These are phyloP conservation scores for Enteromius trimaculatus DNA, from an alignment of 2,797 vertebrate genomes.

Conservation along the genomic window DNA sequence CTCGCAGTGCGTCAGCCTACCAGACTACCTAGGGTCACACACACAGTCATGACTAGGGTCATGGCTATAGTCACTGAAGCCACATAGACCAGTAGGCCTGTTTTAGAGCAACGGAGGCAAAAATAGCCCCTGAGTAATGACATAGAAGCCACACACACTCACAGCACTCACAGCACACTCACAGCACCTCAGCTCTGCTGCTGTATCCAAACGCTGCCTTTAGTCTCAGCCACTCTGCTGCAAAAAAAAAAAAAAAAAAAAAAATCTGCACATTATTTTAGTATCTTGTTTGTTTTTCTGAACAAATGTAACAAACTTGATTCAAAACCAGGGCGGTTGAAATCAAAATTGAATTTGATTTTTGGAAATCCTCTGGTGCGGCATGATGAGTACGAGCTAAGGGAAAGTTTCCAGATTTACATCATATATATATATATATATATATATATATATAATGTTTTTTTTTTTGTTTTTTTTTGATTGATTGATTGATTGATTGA, in stretches of 20 bases:
- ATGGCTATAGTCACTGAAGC: constrained; percentile 20
- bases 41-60: constrained; percentile 24
- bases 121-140: constrained; percentile 12
- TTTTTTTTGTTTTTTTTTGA: no score
- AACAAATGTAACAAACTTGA: background rate
- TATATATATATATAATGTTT: no score
- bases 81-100: constrained; percentile 25
- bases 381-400: background rate
- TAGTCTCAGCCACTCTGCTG: background rate
- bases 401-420: background rate
- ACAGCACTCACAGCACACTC: background rate
- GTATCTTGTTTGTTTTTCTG: background rate
- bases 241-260: background rate
- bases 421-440: no score
- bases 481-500: no score
- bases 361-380: background rate
- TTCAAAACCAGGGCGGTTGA: background rate
- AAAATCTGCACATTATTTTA: background rate
- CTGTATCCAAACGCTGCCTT: background rate
- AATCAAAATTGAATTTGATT: background rate
- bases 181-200: background rate
- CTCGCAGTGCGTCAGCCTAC: constrained; percentile 46
- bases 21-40: constrained; percentile 47
- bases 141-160: constrained; percentile 14
- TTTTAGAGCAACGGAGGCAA: constrained; percentile 15